Conservation (phyloP, 2,797 vertebrate genomes). For the Spinus pinus region DNA sequence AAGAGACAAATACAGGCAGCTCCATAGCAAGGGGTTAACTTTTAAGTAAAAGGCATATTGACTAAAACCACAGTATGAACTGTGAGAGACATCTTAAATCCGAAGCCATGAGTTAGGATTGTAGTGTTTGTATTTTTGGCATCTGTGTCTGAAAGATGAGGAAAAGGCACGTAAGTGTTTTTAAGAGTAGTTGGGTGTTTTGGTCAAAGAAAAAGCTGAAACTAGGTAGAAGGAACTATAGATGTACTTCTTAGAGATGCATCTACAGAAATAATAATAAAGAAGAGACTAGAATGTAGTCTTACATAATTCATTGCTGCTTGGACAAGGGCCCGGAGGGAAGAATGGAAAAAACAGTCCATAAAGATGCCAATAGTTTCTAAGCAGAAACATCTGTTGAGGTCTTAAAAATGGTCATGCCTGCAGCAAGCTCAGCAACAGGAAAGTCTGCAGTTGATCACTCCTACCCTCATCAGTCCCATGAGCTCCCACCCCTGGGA, state of each 20-base stretch:
- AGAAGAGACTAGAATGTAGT: slow-evolving; percentile 69
- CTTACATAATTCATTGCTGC: slow-evolving; percentile 77
- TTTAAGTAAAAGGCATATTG: not conserved
- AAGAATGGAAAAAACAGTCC: slow-evolving; percentile 83
- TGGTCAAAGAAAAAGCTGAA: not conserved
- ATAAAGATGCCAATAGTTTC: slow-evolving; percentile 81
- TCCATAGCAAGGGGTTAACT: not conserved
- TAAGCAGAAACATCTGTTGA: slow-evolving; percentile 83
- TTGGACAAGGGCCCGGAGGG: slow-evolving; percentile 71
- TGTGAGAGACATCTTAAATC: not conserved
- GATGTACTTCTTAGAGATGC: slow-evolving; percentile 26
- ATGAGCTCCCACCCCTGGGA: slow-evolving; percentile 64
- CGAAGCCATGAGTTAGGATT: not conserved
- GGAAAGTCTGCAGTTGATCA: slow-evolving; percentile 76
- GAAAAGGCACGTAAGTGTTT: not conserved
- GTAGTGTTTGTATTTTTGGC: not conserved
- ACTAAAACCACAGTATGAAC: not conserved
- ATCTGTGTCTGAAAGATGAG: not conserved
- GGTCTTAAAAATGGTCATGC: slow-evolving; percentile 71
- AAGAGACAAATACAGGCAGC: not conserved
- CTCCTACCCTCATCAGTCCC: slow-evolving; percentile 52
- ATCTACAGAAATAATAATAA: slow-evolving; percentile 71
- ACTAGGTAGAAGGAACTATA: not conserved
- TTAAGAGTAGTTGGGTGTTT: not conserved
- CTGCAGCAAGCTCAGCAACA: slow-evolving; percentile 78